phyloP scores from a whole-genome alignment of 2,113 vertebrate species.

The Cacatua alba region DNA sequence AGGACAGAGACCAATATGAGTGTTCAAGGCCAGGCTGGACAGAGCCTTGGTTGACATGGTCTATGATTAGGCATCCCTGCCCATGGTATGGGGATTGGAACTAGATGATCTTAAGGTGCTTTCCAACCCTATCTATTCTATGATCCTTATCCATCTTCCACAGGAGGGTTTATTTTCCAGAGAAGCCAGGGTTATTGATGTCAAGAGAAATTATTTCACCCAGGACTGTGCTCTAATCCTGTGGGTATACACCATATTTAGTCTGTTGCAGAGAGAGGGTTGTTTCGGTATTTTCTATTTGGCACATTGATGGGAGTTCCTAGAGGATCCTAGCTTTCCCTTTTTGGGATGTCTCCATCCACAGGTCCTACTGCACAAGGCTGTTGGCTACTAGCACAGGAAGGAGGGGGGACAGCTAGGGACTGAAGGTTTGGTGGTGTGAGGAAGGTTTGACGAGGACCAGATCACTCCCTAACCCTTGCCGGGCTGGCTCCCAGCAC shows the following conservation, averaged over 20 bases:
- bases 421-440: slow-evolving; percentile 25
- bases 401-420: neutral
- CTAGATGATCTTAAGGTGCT: neutral
- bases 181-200: slow-evolving; percentile 44
- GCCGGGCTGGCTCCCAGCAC: slow-evolving; percentile 4
- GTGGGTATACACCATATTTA: slow-evolving; percentile 93
- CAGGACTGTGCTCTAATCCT: slow-evolving; percentile 39
- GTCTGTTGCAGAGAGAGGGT: slow-evolving; percentile 82
- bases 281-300: slow-evolving; percentile 79
- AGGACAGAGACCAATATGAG: neutral
- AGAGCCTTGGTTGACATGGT: neutral
- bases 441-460: slow-evolving; percentile 51
- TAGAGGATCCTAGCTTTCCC: slow-evolving; percentile 77
- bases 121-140: neutral
- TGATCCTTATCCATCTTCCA: neutral
- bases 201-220: slow-evolving; percentile 49
- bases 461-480: slow-evolving; percentile 66
- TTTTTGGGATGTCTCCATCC: slow-evolving; percentile 82
- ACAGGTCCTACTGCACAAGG: slow-evolving; percentile 39
- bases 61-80: neutral
- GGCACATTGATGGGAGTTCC: slow-evolving; percentile 82
- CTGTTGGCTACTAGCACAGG: neutral
- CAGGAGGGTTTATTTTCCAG: slow-evolving; percentile 39
- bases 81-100: neutral
- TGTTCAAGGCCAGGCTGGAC: neutral